phyloP scores from a whole-genome alignment of 2,888 invertebrate species.

The Eupithecia centaureata region DNA sequence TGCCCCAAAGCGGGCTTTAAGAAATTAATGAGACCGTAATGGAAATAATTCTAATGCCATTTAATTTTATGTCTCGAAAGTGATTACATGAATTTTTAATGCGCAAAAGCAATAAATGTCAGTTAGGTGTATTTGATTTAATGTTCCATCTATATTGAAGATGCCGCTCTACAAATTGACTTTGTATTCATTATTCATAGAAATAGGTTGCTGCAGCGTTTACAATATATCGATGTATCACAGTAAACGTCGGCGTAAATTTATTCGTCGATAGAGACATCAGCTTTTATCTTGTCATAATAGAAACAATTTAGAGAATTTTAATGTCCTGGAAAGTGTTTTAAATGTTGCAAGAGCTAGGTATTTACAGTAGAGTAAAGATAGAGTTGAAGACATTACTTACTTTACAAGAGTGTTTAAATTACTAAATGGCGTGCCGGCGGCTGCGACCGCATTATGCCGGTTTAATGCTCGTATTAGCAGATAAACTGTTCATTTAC shows the following conservation, averaged over 20 bases:
- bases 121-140: slow-evolving; percentile 65
- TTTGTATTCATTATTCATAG: slow-evolving; percentile 60
- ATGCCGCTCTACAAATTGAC: slow-evolving; percentile 65
- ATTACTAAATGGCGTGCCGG: slow-evolving; percentile 69
- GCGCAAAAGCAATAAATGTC: slow-evolving; percentile 73
- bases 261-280: slow-evolving; percentile 53
- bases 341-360: slow-evolving; percentile 15
- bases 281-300: slow-evolving; percentile 40
- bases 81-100: slow-evolving; percentile 76
- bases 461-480: slow-evolving; percentile 63
- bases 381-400: slow-evolving; percentile 57
- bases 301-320: slow-evolving; percentile 8
- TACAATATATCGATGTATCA: slow-evolving; percentile 58
- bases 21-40: slow-evolving; percentile 79
- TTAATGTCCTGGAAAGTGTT: not conserved
- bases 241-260: slow-evolving; percentile 55
- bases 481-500: slow-evolving; percentile 66
- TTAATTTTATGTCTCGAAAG: slow-evolving; percentile 69
- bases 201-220: slow-evolving; percentile 48
- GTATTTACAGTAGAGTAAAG: slow-evolving; percentile 37
- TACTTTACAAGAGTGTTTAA: slow-evolving; percentile 58
- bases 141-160: slow-evolving; percentile 61
- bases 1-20: slow-evolving; percentile 76
- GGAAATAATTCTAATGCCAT: slow-evolving; percentile 73
- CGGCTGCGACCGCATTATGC: slow-evolving; percentile 61